These are phyloP conservation scores for Urocolius indicus DNA, from an alignment of 2,113 vertebrate genomes.

Conservation along the genomic window DNA sequence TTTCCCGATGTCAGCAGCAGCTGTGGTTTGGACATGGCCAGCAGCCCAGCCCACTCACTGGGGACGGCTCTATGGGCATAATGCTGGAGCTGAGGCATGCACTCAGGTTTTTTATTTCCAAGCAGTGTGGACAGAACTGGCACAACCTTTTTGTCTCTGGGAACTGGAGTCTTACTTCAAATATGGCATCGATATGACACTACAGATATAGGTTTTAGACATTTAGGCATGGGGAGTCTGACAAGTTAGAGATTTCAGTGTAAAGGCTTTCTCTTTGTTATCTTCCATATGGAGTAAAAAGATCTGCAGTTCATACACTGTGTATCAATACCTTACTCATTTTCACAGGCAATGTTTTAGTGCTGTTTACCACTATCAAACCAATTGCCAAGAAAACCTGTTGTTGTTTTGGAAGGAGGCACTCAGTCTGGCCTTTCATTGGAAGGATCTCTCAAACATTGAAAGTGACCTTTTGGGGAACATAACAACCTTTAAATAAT, in stretches of 20 bases:
- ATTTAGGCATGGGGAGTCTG: not conserved
- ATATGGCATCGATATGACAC: not conserved
- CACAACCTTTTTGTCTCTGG: not conserved
- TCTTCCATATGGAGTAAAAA: not conserved
- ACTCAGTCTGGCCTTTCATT: not conserved
- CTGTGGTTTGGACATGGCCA: not conserved
- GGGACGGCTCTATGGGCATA: fast-evolving
- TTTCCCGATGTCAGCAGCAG: not conserved
- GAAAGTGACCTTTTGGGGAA: not conserved
- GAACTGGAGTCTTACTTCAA: not conserved
- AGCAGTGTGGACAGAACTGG: not conserved
- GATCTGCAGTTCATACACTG: not conserved
- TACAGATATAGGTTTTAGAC: not conserved
- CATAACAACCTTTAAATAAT: not conserved
- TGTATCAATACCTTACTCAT: not conserved
- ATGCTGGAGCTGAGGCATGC: not conserved
- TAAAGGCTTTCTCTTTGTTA: not conserved
- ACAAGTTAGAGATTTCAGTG: not conserved
- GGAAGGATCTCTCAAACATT: not conserved
- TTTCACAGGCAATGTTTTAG: not conserved
- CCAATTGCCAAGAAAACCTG: not conserved
- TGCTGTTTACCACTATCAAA: not conserved
- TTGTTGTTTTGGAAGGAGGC: not conserved
- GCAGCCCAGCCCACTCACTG: not conserved
- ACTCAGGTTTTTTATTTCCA: not conserved